These are phyloP conservation scores for Chloebia gouldiae DNA, from an alignment of 2,113 vertebrate genomes.

Conservation along the genomic window DNA sequence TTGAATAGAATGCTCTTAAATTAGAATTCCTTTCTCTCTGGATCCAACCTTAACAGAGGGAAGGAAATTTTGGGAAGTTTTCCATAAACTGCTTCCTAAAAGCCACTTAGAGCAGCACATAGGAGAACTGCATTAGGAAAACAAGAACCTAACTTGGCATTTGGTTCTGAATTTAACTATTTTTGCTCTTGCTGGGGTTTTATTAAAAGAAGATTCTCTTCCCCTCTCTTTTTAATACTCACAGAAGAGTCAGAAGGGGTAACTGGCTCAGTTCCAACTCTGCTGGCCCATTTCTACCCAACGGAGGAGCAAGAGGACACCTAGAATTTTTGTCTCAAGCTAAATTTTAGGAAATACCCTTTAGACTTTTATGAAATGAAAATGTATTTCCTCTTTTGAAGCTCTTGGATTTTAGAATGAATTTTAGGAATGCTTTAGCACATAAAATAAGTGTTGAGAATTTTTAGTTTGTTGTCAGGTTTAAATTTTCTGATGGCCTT, in stretches of 20 bases:
- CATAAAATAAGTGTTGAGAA: not conserved
- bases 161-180: not conserved
- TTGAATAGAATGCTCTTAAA: not conserved
- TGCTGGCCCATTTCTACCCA: not conserved
- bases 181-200: not conserved
- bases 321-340: not conserved
- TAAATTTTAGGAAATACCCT: not conserved
- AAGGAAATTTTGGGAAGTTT: not conserved
- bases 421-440: not conserved
- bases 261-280: not conserved
- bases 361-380: not conserved
- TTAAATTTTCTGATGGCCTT: conserved; percentile 47
- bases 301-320: not conserved
- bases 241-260: not conserved
- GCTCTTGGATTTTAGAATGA: not conserved
- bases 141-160: not conserved
- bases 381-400: not conserved
- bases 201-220: not conserved
- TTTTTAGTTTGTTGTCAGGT: not conserved
- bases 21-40: not conserved
- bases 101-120: not conserved
- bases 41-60: not conserved
- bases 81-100: not conserved
- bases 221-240: not conserved
- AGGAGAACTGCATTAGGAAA: not conserved